Evolutionary conservation across 2,888 invertebrate species (phyloP).

Genomic region (Mongoloraphidia duomilia): DNA sequence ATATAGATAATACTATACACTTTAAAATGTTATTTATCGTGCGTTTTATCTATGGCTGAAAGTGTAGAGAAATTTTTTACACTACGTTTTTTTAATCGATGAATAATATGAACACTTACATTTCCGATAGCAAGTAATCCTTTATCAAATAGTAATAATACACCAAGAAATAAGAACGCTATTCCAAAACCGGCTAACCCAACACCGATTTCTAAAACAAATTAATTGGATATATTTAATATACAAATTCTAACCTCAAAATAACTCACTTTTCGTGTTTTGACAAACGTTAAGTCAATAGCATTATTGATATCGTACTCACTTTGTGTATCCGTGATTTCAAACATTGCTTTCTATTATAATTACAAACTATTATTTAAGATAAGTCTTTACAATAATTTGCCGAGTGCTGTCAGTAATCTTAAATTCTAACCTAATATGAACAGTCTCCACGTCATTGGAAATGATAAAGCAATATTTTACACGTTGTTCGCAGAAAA

Average conservation of each 20-base stretch:
- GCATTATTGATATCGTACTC: constrained; percentile 27
- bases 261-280: not conserved
- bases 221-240: constrained; percentile 9
- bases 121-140: constrained; percentile 98
- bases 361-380: not conserved
- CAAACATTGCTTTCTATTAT: constrained; percentile 45
- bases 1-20: too few relatives aligned
- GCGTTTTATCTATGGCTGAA: not conserved
- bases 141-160: constrained; percentile 88
- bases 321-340: constrained; percentile 75
- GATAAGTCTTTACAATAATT: not conserved
- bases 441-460: constrained; percentile 15
- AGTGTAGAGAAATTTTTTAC: too few relatives aligned
- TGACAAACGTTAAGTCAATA: not conserved
- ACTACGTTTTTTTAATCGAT: too few relatives aligned
- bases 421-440: constrained; percentile 10
- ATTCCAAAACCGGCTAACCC: constrained; percentile 94
- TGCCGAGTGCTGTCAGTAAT: not conserved
- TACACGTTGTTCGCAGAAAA: too few relatives aligned
- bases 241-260: constrained; percentile 1
- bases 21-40: not conserved
- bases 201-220: constrained; percentile 83
- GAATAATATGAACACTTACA: constrained; percentile 62
- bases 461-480: not conserved
- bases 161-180: constrained; percentile 86